These are phyloP conservation scores for Eubasilissa splendida DNA, from an alignment of 2,888 invertebrate genomes.

Conservation along the genomic window DNA sequence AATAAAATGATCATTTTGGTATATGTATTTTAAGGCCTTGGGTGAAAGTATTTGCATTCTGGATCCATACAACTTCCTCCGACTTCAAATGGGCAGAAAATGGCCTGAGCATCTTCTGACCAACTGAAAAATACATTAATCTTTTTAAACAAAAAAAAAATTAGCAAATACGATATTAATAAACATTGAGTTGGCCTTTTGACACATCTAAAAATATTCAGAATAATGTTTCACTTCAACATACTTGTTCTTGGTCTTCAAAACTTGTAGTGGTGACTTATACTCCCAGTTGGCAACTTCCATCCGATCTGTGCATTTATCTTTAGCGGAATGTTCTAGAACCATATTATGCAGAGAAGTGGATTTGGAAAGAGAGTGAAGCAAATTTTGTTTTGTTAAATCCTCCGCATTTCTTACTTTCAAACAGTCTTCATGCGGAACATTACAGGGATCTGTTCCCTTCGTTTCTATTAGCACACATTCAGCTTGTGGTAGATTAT, in stretches of 20 bases:
- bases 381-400: no score
- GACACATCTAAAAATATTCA: no score
- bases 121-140: constrained; percentile 66
- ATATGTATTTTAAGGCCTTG: constrained; percentile 59
- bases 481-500: no score
- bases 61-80: constrained; percentile 71
- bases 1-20: neutral
- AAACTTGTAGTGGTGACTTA: constrained; percentile 49
- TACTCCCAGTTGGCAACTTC: constrained; percentile 41
- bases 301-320: constrained; percentile 2
- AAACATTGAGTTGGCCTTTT: no score
- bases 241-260: constrained; percentile 48
- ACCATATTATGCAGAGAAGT: no score
- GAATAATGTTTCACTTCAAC: constrained; percentile 10
- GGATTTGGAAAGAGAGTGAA: no score
- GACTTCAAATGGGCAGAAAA: constrained; percentile 71
- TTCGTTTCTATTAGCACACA: no score
- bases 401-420: no score
- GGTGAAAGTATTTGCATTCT: constrained; percentile 71
- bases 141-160: constrained; percentile 10
- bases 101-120: constrained; percentile 69
- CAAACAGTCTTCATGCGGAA: no score
- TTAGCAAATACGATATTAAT: no score
- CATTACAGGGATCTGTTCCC: no score
- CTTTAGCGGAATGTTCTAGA: constrained; percentile 24